phyloP scores from a whole-genome alignment of 2,888 invertebrate genomes.

The Patella ulyssiponensis region DNA sequence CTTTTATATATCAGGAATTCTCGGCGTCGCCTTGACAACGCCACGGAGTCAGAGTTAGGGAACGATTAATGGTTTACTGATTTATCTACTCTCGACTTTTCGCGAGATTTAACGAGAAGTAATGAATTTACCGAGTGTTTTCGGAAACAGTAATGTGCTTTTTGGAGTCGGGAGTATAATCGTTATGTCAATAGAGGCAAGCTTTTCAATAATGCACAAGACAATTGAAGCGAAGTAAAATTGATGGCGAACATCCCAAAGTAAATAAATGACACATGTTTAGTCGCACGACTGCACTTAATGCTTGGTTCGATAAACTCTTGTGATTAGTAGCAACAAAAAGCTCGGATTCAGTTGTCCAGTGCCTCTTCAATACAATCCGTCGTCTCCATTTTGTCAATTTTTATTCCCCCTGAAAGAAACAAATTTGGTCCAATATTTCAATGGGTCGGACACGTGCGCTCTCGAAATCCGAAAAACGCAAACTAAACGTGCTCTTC shows the following conservation, averaged over 20 bases:
- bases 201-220: conserved; percentile 7
- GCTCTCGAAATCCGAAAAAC: not conserved
- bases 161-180: not conserved
- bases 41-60: too few species aligned
- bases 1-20: too few species aligned
- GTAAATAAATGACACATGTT: conserved; percentile 11
- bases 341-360: not conserved
- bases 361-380: not conserved
- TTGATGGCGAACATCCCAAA: conserved; percentile 1
- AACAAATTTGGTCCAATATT: not conserved
- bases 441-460: conserved; percentile 7
- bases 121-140: not conserved
- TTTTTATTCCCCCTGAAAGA: not conserved
- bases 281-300: conserved; percentile 12
- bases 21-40: too few species aligned
- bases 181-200: not conserved
- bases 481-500: too few species aligned
- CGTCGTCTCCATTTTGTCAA: not conserved
- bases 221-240: not conserved
- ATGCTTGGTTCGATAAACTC: not conserved
- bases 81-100: too few species aligned
- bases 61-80: too few species aligned
- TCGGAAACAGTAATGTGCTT: conserved; percentile 7
- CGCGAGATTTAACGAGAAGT: not conserved
- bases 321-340: not conserved